Conservation (phyloP, 2,113 vertebrate species). For the Rana temporaria region DNA sequence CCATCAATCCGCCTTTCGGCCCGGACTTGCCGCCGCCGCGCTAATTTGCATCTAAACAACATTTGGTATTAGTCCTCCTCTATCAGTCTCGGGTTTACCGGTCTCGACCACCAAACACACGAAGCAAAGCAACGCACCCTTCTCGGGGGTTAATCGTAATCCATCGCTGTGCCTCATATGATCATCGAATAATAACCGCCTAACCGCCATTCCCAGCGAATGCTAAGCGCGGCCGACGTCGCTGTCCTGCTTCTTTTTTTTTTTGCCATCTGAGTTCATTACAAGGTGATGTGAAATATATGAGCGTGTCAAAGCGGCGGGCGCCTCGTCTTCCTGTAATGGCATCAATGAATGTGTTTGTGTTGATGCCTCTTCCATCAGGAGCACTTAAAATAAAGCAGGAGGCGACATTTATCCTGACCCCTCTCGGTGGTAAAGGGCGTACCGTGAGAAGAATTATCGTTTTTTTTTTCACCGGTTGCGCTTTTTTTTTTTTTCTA, state of each 20-base stretch:
- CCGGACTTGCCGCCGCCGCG: too few species aligned
- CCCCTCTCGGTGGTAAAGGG: neutral
- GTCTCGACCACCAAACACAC: too few species aligned
- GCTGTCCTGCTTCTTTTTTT: neutral
- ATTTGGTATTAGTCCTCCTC: too few species aligned
- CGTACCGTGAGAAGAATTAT: neutral
- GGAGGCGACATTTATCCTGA: neutral
- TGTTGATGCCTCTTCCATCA: constrained; percentile 1
- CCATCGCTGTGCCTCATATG: too few species aligned
- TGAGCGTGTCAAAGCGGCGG: neutral
- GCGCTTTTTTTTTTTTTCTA: too few species aligned
- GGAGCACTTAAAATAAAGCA: constrained; percentile 21
- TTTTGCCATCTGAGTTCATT: constrained; percentile 18
- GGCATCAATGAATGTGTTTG: neutral
- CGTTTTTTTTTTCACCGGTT: neutral
- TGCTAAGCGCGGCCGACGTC: neutral
- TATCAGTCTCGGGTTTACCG: too few species aligned
- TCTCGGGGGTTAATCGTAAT: too few species aligned
- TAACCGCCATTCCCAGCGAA: too few species aligned
- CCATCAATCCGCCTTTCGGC: too few species aligned
- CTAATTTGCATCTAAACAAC: too few species aligned
- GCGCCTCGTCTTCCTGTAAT: neutral
- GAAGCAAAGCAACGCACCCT: too few species aligned
- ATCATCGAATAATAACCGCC: too few species aligned
- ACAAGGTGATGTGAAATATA: constrained; percentile 11